These are phyloP conservation scores for Arenicola marina DNA, from an alignment of 2,888 invertebrate species.

Conservation along the genomic window DNA sequence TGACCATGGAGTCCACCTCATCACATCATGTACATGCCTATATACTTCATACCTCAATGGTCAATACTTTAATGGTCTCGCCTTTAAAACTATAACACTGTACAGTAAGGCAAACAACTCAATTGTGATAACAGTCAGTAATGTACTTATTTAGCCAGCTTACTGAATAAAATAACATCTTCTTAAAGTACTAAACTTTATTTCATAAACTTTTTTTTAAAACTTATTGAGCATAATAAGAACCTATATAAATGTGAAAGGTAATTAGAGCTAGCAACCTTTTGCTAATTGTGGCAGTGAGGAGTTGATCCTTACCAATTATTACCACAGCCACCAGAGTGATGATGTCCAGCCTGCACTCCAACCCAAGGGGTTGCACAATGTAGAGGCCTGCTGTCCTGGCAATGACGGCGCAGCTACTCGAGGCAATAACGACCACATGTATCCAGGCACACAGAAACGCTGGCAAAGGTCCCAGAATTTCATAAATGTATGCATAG, in stretches of 20 bases:
- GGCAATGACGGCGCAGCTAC: constrained; percentile 27
- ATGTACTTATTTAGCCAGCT: too few species aligned
- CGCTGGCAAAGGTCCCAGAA: constrained; percentile 27
- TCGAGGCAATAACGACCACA: constrained; percentile 18
- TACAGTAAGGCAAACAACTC: too few species aligned
- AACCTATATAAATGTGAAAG: too few species aligned
- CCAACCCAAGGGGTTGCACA: constrained; percentile 17
- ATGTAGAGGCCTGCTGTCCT: constrained; percentile 27
- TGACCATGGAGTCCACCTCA: too few species aligned
- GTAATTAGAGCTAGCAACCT: too few species aligned
- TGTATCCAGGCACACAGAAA: constrained; percentile 19
- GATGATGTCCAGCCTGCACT: constrained; percentile 16
- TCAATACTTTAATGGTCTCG: too few species aligned
- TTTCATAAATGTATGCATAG: constrained; percentile 28
- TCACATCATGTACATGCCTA: too few species aligned
- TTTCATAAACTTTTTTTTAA: background rate
- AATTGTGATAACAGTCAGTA: too few species aligned
- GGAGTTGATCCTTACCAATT: constrained; percentile 23
- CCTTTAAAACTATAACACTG: too few species aligned
- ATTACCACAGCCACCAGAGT: constrained; percentile 21
- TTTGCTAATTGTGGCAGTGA: too few species aligned
- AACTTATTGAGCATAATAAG: too few species aligned
- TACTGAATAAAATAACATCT: background rate
- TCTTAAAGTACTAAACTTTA: background rate
- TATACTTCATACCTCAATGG: too few species aligned